phyloP scores from a whole-genome alignment of 2,797 vertebrate species.

The Lepidocolaptes lacrymiger region DNA sequence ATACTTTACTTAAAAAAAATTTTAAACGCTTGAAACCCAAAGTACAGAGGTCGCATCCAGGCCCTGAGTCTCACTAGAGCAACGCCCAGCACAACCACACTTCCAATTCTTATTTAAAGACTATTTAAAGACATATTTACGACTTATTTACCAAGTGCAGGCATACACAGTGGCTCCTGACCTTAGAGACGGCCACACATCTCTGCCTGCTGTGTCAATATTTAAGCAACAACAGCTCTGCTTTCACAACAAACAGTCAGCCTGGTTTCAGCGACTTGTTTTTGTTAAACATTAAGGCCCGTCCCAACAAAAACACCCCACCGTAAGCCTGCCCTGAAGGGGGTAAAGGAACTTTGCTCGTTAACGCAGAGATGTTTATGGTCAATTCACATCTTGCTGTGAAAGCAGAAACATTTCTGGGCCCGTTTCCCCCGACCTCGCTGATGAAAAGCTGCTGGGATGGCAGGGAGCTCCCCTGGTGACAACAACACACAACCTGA shows the following conservation, averaged over 20 bases:
- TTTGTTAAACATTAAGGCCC: not conserved
- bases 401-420: not conserved
- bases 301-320: not conserved
- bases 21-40: not conserved
- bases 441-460: not conserved
- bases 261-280: not conserved
- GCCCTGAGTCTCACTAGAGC: not conserved
- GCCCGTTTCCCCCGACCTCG: not conserved
- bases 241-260: not conserved
- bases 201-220: not conserved
- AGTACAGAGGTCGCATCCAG: not conserved
- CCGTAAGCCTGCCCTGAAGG: not conserved
- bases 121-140: not conserved
- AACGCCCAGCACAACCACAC: not conserved
- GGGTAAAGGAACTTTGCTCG: not conserved
- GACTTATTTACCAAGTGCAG: not conserved
- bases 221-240: not conserved
- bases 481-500: not conserved
- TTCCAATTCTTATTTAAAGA: not conserved
- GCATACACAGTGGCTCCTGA: not conserved
- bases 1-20: not conserved
- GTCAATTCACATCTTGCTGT: not conserved
- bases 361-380: accelerated
- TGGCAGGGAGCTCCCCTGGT: not conserved
- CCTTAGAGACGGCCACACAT: not conserved